Evolutionary conservation across 1,140 invertebrate genomes (phyloP), one percentile per base, ranked within the genome.

Genomic region (Zaprionus kolodkinae): DNA sequence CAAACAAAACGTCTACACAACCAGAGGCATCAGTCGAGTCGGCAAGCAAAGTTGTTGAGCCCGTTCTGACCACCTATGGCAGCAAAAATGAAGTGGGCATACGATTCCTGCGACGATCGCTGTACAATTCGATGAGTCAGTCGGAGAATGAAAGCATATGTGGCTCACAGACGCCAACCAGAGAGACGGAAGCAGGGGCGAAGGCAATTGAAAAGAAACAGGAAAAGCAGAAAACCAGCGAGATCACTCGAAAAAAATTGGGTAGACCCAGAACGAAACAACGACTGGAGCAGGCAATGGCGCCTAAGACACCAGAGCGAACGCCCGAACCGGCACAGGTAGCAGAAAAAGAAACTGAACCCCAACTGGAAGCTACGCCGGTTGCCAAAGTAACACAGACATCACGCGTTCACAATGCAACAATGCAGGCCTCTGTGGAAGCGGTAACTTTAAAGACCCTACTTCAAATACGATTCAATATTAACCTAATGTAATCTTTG

Each of bases 1-100:
- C 59, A 6, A 30, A 7, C 4, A 33, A 30, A 63, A 36, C n/a
- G n/a, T 10, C 40, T 1, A 45, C 63, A 3, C 17, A 25, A 11
- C 6, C 55, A 15, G 11, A 13, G 13, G 27, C 38, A 27, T 48
- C 9, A 30, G 11, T 35, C 48, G 0, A 0, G 33, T 10, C 13
- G 13, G 43, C 55, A 35, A n/a, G 35, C 11, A 60, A 56, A 11
- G 10, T 36, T 6, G 27, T 62, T 1, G 69, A 79, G 12, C 64
- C 86, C 5, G 74, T 90, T 21, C 48, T 91, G 3, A 92, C 91
- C 6, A 92, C 91, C 2, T 92, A 64, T 63, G 91, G 91, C 0
- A 64, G 56, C 3, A 70, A 87, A 0, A 92, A 92, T 61, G 43
- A 55, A 12, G 64, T 90, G 2, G 82, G 75, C 1, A 38, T 87